phyloP scores from a whole-genome alignment of 2,797 vertebrate species.

The Sebastiscus albofasciatus region DNA sequence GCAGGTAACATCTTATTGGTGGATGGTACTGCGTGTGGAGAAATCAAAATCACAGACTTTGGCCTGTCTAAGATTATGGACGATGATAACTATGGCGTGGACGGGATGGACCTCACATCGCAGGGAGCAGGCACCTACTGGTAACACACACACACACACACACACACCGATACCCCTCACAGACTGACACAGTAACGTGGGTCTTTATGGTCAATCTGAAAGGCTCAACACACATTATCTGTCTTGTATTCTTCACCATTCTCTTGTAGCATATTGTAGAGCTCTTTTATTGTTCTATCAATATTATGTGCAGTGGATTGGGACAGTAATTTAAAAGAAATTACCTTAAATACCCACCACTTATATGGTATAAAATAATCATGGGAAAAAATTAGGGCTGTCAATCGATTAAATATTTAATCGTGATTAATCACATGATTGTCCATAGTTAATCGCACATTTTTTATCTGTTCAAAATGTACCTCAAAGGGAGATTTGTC shows the following conservation, averaged over 20 bases:
- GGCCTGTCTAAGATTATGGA: conserved; percentile 99
- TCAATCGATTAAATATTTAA: too few relatives aligned
- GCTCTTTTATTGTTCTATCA: neutral
- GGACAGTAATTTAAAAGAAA: neutral
- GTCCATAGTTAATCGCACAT: too few relatives aligned
- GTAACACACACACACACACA: conserved; percentile 71
- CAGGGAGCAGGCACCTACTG: conserved; percentile 99
- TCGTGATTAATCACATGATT: too few relatives aligned
- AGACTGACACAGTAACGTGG: neutral
- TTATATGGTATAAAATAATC: neutral
- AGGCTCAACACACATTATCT: neutral
- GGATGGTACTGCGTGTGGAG: conserved; percentile 97
- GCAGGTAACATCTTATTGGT: conserved; percentile 97
- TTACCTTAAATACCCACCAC: neutral
- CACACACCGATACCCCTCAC: neutral
- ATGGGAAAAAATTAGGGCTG: too few relatives aligned
- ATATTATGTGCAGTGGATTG: neutral
- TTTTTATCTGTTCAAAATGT: too few relatives aligned
- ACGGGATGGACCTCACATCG: conserved; percentile 98
- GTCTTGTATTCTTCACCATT: neutral
- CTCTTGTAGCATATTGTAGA: neutral
- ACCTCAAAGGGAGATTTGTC: too few relatives aligned
- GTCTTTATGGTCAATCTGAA: neutral
- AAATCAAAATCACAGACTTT: conserved; percentile 99
- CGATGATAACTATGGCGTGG: conserved; percentile 97